Evolutionary conservation across 30 jellyfish, hydroid and myxozoan species (phyloP).

Genomic region (Mastigias papua): DNA sequence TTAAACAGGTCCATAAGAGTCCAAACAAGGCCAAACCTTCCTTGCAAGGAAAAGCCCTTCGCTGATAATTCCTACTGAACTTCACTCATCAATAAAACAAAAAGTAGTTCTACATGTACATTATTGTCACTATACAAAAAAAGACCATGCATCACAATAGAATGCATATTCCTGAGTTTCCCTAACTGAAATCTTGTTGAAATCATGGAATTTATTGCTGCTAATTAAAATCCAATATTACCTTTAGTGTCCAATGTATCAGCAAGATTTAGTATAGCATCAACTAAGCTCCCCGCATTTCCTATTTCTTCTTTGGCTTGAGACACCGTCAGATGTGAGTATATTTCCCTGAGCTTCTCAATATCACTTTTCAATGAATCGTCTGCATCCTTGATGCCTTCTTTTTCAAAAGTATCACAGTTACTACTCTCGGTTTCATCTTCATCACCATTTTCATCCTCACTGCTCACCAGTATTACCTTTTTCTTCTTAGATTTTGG

Average conservation of each 20-base stretch:
- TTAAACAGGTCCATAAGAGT: no score
- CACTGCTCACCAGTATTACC: conserved; percentile 20
- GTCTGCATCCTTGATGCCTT: not conserved
- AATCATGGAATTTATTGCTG: not conserved
- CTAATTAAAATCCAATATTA: not conserved
- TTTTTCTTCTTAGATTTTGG: conserved; percentile 66
- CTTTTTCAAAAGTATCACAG: not conserved
- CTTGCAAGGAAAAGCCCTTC: no score
- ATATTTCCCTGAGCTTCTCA: conserved; percentile 52
- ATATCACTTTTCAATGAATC: conserved; percentile 14
- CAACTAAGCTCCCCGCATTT: conserved; percentile 47
- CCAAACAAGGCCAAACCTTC: no score
- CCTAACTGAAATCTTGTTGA: no score
- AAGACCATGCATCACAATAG: no score
- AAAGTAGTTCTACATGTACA: no score
- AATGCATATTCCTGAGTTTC: no score
- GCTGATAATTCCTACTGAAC: no score
- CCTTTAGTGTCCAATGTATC: conserved; percentile 28
- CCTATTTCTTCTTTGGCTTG: conserved; percentile 55
- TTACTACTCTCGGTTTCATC: not conserved
- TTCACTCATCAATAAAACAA: no score
- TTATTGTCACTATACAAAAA: no score
- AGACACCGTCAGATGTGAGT: conserved; percentile 28
- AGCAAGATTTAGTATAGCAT: conserved; percentile 54
- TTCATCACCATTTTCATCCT: conserved; percentile 48